Evolutionary conservation across 1,140 invertebrate species (phyloP), one percentile per base, ranked within the genome.

Genomic region (Hylaeus volcanicus): DNA sequence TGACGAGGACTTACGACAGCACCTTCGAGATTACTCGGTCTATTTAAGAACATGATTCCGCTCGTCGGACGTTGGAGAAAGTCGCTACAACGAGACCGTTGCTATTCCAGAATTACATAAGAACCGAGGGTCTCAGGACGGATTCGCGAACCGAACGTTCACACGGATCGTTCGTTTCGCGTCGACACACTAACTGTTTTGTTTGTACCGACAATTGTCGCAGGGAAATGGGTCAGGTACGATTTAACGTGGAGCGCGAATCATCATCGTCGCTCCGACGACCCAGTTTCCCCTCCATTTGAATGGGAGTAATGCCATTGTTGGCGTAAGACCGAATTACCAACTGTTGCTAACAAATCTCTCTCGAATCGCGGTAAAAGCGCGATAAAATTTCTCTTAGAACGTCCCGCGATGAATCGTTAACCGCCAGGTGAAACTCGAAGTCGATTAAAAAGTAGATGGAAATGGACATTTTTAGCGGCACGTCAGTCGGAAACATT

Each of bases 181-280:
- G 5, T 66, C 53, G 56, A 37, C n/a, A 26, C 56, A n/a, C 66
- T 81, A 84, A 84, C 61, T 41, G 56, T 51, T 81, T 53, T 56
- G 72, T 84, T 74, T 72, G 53, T 68, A 8, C 15, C 64, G 70
- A 69, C 74, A 85, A 86, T 86, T 81, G 80, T 70, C 74, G 56
- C 6, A 12, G 61, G 60, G 71, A 74, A 86, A 85, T 85, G 80
- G 79, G 79, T 86, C 84, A 85, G 69, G 53, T 81, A 71, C 69
- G 69, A 70, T 58, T 86, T 77, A 73, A 77, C 74, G 73, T 58
- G 58, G 39, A 43, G 73, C 80, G 73, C 83, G 53, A 81, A 86
- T 85, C 83, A 81, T 85, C 72, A 58, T 55, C 69, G 78, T 43
- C 41, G 72, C 26, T 37, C n/a, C 41, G 48, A 53, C 66, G 79